phyloP scores from a whole-genome alignment of 2,113 vertebrate species.

The Alligator sinensis region DNA sequence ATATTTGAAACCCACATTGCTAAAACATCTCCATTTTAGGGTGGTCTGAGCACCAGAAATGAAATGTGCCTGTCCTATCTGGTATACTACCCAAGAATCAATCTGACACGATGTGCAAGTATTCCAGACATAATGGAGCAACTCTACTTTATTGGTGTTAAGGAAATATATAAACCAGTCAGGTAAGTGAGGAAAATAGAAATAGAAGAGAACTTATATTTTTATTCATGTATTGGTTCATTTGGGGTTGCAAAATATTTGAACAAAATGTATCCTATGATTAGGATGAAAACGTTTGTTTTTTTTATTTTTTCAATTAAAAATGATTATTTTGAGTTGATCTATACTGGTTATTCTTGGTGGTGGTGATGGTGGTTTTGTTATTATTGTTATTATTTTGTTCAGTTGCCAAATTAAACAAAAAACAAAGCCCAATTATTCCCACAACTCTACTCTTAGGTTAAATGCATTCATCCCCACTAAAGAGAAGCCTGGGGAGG shows the following conservation, averaged over 20 bases:
- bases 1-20: neutral
- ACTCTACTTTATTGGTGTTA: constrained; percentile 90
- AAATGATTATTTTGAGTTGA: no score
- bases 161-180: constrained; percentile 87
- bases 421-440: no score
- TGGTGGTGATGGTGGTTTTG: no score
- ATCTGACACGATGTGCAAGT: constrained; percentile 90
- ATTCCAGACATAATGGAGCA: constrained; percentile 89
- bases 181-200: constrained; percentile 77
- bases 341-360: no score
- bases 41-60: constrained; percentile 88
- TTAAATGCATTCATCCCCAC: neutral
- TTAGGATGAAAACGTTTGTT: no score
- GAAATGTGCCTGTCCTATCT: constrained; percentile 92
- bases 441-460: neutral
- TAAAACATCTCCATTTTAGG: constrained; percentile 77
- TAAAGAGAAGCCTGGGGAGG: neutral
- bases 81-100: constrained; percentile 89
- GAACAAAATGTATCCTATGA: no score
- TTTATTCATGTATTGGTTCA: neutral
- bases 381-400: no score
- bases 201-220: neutral
- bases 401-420: no score
- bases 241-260: neutral
- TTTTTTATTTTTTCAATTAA: no score